Conservation (phyloP, 2,888 invertebrate species). For the Eustalomyia histrio region DNA sequence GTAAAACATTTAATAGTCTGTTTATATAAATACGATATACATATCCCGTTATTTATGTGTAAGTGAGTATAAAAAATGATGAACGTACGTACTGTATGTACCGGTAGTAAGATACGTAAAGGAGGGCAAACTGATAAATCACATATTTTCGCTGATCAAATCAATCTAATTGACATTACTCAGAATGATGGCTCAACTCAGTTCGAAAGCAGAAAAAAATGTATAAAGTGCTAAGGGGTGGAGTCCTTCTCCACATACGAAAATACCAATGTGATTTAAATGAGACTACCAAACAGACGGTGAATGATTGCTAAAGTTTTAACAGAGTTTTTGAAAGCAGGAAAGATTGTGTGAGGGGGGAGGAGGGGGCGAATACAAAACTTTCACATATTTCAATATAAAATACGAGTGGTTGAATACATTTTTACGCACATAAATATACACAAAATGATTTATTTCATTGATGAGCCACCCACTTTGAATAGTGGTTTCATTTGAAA, state of each 20-base stretch:
- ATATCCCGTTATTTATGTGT: constrained; percentile 34
- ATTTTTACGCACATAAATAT: constrained; percentile 60
- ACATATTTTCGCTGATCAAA: constrained; percentile 79
- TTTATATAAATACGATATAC: constrained; percentile 51
- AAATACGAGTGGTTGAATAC: constrained; percentile 62
- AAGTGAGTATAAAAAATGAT: not conserved
- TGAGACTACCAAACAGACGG: constrained; percentile 65
- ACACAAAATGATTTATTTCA: constrained; percentile 65
- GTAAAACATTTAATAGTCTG: constrained; percentile 66
- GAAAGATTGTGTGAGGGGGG: not conserved
- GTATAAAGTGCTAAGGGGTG: constrained; percentile 1
- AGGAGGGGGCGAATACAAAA: constrained; percentile 40
- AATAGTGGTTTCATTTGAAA: constrained; percentile 63
- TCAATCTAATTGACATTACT: constrained; percentile 80
- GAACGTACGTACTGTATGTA: not conserved
- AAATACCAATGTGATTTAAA: constrained; percentile 65
- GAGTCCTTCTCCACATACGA: constrained; percentile 23
- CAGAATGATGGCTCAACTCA: constrained; percentile 75
- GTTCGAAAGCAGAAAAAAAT: constrained; percentile 68
- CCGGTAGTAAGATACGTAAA: not conserved
- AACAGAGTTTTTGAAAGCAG: constrained; percentile 14
- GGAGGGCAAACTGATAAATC: constrained; percentile 75
- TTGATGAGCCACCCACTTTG: constrained; percentile 64
- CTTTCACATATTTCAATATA: constrained; percentile 65
- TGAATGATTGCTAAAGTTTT: constrained; percentile 63